A percentile compares a stretch with the other conserved stretches of the same genome.
Evolutionary conservation across 2,888 invertebrate genomes (phyloP).

Genomic region (Pheosia tremula): DNA sequence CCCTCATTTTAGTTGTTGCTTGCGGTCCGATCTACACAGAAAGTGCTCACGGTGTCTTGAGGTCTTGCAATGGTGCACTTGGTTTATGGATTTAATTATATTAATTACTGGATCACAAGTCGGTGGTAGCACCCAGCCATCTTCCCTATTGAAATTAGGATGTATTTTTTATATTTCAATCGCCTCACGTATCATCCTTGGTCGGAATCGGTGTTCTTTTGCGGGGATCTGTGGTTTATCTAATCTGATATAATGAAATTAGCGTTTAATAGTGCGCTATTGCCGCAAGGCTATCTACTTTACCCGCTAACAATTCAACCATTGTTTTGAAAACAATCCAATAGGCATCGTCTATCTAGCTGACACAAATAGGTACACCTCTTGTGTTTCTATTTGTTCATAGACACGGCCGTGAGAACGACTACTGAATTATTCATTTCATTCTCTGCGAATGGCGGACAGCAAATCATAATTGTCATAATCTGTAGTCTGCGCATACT

Average conservation of each 20-base stretch:
- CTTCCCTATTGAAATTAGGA: no score
- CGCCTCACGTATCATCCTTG: no score
- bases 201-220: no score
- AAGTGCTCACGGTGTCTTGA: no score
- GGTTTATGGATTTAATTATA: no score
- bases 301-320: constrained; percentile 32
- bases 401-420: constrained; percentile 25
- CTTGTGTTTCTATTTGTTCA: constrained; percentile 40
- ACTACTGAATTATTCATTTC: constrained; percentile 41
- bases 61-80: no score
- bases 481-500: constrained; percentile 29
- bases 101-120: no score
- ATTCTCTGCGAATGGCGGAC: constrained; percentile 31
- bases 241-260: background rate
- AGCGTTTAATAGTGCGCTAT: constrained; percentile 36
- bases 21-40: no score
- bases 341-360: constrained; percentile 33
- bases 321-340: constrained; percentile 49
- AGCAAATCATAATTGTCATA: constrained; percentile 42
- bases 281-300: constrained; percentile 23
- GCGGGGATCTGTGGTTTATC: no score
- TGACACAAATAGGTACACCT: constrained; percentile 29
- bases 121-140: no score
- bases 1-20: no score
- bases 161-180: no score